Evolutionary conservation across 2,113 vertebrate genomes (phyloP), one percentile per base, ranked within the genome.

Genomic region (Atherinomorus stipes): DNA sequence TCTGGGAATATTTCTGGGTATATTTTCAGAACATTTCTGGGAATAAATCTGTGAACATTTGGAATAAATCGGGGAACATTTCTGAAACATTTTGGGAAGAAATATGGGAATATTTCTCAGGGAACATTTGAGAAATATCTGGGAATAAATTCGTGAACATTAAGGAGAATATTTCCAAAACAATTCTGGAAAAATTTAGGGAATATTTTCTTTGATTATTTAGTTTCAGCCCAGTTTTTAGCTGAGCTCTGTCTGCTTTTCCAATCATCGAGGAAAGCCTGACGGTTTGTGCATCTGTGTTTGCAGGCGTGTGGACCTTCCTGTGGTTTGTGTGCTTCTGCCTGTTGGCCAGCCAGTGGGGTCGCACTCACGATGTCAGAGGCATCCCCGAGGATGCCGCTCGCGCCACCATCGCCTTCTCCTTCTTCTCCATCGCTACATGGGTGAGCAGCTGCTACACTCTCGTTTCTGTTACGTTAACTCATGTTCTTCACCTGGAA

Each of bases 291-390:
- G 44, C 38, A 34, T 65, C 44, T 81, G 54, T 82, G 64, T 85
- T 74, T 78, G 64, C 25, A 98, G 97, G 93, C 59, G 76, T 80
- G 71, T 98, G 96, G 97, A 95, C 95, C 18, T 96, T 98, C 88
- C 92, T 98, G 72, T 98, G 97, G 97, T 97, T 98, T 23, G 73
- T 97, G 1, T 95, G 95, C 4, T 98, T 98, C 88, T 98, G 97
- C 82, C 92, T 96, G 86, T 78, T 98, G 75, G 92, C 96, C 89
- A 96, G 94, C 85, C 95, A 96, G 80, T 98, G 97, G 97, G 73
- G 89, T 15, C 89, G 85, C 0, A 57, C 0, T 0, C 0, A 16
- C 0, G 0, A 26, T 0, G 15, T 83, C 0, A 38, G 73, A 0
- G 8, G 0, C 0, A 13, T 95, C 0, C 94, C 93, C 0, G 66